phyloP scores from a whole-genome alignment of 2,797 vertebrate species.

The Semotilus atromaculatus region DNA sequence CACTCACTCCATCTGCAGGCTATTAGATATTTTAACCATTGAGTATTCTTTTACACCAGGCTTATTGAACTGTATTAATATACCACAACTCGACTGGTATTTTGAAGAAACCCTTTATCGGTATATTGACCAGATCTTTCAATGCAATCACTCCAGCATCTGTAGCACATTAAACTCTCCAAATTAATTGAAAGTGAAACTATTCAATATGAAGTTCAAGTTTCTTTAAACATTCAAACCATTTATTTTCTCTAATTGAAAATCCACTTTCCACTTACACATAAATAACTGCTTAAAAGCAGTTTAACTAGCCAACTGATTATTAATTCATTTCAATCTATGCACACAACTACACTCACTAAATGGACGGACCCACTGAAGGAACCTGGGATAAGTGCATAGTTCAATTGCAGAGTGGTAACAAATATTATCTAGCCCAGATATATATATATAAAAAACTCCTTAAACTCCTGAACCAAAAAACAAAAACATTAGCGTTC shows the following conservation, averaged over 20 bases:
- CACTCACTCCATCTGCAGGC: conserved; percentile 16
- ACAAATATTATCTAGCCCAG: not conserved
- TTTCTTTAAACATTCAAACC: not conserved
- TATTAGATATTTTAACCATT: not conserved
- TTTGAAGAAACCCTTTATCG: not conserved
- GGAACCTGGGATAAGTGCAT: not conserved
- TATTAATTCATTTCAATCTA: not conserved
- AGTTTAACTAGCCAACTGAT: not conserved
- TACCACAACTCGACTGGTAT: not conserved
- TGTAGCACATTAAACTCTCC: not conserved
- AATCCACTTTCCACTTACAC: no score
- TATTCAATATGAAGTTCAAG: not conserved
- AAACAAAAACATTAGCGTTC: not conserved
- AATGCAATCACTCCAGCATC: not conserved
- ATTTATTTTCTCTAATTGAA: not conserved
- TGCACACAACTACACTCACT: not conserved
- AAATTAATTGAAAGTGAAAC: no score
- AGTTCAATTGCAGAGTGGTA: not conserved
- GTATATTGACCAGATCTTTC: not conserved
- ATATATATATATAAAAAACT: not conserved
- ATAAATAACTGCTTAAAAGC: not conserved
- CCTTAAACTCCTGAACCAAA: not conserved
- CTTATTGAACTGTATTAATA: not conserved
- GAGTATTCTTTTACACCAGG: not conserved
- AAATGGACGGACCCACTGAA: no score